phyloP scores from a whole-genome alignment of 2,797 vertebrate species.

The Pseudomugil gertrudae region DNA sequence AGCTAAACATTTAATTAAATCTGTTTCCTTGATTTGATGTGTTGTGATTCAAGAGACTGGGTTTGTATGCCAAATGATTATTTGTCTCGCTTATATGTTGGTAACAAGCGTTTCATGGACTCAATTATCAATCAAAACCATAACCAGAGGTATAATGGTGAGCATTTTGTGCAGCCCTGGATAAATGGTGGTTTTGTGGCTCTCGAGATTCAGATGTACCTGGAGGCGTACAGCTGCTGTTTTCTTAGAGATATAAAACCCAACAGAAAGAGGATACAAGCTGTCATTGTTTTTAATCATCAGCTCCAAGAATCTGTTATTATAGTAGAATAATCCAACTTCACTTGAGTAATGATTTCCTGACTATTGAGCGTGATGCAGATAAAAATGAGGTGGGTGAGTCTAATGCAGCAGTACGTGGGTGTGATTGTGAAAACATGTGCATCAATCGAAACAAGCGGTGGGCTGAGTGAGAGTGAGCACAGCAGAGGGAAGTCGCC shows the following conservation, averaged over 20 bases:
- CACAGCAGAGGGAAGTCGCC: constrained; percentile 19
- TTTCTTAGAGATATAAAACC: constrained; percentile 5
- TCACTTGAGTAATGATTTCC: constrained; percentile 43
- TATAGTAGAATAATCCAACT: constrained; percentile 22
- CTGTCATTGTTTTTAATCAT: neutral
- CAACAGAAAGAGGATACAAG: constrained; percentile 6
- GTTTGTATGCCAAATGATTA: no score
- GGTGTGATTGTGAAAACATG: constrained; percentile 59
- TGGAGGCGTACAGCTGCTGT: constrained; percentile 26
- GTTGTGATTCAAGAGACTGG: no score
- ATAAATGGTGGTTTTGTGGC: neutral
- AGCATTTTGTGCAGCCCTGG: neutral
- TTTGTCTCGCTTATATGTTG: no score
- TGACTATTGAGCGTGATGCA: constrained; percentile 17
- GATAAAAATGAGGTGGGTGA: constrained; percentile 15
- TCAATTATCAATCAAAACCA: neutral
- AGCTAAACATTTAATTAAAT: no score
- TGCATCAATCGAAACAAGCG: constrained; percentile 21
- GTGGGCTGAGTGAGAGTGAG: constrained; percentile 24
- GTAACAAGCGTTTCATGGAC: neutral
- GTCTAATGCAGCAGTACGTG: constrained; percentile 42
- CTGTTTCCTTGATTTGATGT: no score
- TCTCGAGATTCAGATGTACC: constrained; percentile 4
- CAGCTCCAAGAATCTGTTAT: constrained; percentile 11
- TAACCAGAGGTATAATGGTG: neutral